phyloP scores from a whole-genome alignment of 2,113 vertebrate species.

The Dasyurus viverrinus region DNA sequence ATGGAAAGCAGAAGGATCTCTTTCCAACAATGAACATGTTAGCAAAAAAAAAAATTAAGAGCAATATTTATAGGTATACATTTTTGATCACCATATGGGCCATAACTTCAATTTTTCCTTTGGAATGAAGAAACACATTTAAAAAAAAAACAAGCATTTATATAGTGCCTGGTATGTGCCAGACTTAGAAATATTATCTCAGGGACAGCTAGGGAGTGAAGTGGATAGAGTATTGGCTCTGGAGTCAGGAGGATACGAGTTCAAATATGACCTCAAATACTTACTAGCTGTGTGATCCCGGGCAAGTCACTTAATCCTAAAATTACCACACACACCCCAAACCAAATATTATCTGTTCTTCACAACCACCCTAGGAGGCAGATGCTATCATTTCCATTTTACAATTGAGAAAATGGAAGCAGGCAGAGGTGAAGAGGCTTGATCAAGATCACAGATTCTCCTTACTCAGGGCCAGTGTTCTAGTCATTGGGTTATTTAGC shows the following conservation, averaged over 20 bases:
- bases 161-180: background rate
- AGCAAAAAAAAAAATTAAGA: background rate
- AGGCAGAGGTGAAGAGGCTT: background rate
- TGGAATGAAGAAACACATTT: background rate
- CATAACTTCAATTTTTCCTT: background rate
- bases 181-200: too few species aligned
- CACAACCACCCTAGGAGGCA: background rate
- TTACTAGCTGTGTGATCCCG: too few species aligned
- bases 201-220: too few species aligned
- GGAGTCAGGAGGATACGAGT: too few species aligned
- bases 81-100: background rate
- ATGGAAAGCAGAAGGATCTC: background rate
- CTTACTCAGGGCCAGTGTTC: too few species aligned
- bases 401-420: background rate
- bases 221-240: too few species aligned
- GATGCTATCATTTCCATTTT: background rate
- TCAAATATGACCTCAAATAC: too few species aligned
- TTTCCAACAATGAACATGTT: background rate
- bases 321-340: too few species aligned
- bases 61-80: rapidly evolving
- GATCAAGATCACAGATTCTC: too few species aligned
- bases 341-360: background rate
- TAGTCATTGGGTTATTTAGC: too few species aligned
- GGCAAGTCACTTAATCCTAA: too few species aligned
- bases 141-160: background rate